phyloP scores from a whole-genome alignment of 2,888 invertebrate species.

The Metalampra italica region DNA sequence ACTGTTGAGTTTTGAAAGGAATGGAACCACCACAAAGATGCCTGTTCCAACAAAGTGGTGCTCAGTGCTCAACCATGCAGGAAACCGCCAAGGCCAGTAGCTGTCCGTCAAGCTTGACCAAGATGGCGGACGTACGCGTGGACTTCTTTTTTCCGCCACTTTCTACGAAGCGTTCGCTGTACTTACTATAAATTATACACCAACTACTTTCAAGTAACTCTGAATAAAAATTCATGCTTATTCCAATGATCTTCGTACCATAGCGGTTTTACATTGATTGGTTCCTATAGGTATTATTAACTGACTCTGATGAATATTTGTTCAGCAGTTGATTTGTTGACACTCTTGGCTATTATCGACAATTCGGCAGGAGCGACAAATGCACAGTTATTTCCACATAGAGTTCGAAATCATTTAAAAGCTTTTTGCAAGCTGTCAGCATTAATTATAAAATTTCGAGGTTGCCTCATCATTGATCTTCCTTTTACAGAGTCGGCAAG shows the following conservation, averaged over 20 bases:
- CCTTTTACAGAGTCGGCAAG: conserved; percentile 3
- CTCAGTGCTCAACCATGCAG: conserved; percentile 16
- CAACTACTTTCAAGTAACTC: no score
- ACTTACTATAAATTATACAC: conserved; percentile 1
- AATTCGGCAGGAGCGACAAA: no score
- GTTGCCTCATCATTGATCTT: conserved; percentile 2
- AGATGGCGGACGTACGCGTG: conserved; percentile 28
- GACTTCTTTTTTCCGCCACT: conserved; percentile 28
- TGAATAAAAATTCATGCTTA: no score
- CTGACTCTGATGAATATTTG: no score
- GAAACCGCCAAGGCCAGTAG: conserved; percentile 33
- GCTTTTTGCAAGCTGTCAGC: conserved; percentile 2
- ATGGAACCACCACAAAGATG: not conserved
- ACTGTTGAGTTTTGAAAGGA: not conserved
- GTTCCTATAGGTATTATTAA: no score
- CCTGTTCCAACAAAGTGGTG: conserved; percentile 6
- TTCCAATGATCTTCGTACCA: no score
- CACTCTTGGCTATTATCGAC: no score
- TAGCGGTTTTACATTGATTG: no score
- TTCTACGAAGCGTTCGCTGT: conserved; percentile 23
- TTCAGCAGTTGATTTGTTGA: no score
- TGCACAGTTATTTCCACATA: not conserved
- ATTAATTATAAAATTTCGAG: conserved; percentile 7
- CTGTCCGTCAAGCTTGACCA: conserved; percentile 31
- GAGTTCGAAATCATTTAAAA: not conserved